Percentiles rank a stretch among this genome's conserved stretches.
Evolutionary conservation across 53 echinoderm and acorn worm genomes (phyloP).

Genomic region (Hippasteria phrygiana): DNA sequence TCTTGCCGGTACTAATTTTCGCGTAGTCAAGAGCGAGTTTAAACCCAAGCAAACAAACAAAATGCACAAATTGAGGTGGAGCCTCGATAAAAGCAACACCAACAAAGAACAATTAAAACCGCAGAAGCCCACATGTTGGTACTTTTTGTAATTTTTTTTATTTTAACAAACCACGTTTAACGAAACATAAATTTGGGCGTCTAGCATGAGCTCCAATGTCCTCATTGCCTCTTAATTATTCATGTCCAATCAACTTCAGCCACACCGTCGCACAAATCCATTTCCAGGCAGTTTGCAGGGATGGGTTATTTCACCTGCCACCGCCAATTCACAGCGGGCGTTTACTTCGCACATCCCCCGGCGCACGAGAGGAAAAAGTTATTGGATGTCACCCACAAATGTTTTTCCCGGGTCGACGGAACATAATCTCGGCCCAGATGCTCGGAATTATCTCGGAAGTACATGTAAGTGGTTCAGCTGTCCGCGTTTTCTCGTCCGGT

Average conservation of each 20-base stretch:
- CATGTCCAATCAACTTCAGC: neutral
- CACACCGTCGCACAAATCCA: neutral
- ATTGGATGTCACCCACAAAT: constrained; percentile 11
- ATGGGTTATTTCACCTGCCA: constrained; percentile 41
- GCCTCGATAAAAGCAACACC: no score
- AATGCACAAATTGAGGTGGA: no score
- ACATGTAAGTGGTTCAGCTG: constrained; percentile 47
- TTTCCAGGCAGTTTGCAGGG: neutral
- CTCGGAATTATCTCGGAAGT: neutral
- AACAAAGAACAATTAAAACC: no score
- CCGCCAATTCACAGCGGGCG: neutral
- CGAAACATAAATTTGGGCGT: no score
- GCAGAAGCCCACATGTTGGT: no score
- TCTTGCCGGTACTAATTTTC: no score
- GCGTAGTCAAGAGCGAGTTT: no score
- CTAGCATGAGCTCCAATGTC: neutral
- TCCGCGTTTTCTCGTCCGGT: neutral
- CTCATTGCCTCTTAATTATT: neutral
- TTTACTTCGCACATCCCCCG: neutral
- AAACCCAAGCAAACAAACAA: no score
- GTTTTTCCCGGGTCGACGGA: neutral
- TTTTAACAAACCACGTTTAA: no score
- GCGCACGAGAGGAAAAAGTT: neutral
- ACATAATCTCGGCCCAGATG: constrained; percentile 5
- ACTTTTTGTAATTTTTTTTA: no score